A percentile compares a stretch with the other conserved stretches of the same genome.
Evolutionary conservation across 1,140 invertebrate species (phyloP).

Genomic region (Drosophila punjabiensis): DNA sequence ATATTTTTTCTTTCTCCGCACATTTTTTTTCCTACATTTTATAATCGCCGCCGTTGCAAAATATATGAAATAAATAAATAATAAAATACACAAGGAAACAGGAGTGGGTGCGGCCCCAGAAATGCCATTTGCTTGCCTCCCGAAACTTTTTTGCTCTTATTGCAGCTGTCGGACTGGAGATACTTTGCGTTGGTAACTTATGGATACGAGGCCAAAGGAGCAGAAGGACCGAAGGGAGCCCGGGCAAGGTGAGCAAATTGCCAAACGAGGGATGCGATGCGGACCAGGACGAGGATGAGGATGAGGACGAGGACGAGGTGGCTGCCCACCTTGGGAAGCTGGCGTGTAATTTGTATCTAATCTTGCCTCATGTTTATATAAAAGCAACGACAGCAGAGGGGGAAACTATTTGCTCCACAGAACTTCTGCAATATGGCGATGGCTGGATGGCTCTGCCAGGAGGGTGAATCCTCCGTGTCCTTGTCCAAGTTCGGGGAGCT

Average conservation of each 20-base stretch:
- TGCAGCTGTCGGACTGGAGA: conserved; percentile 59
- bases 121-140: conserved; percentile 60
- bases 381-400: conserved; percentile 66
- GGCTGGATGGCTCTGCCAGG: conserved; percentile 30
- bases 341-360: conserved; percentile 83
- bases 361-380: conserved; percentile 83
- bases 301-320: background rate
- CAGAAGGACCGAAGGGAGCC: conserved; percentile 19
- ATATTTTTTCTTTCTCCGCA: conserved; percentile 29
- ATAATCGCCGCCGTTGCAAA: conserved; percentile 63
- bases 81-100: conserved; percentile 63
- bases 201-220: conserved; percentile 59
- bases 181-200: conserved; percentile 77
- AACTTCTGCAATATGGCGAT: conserved; percentile 77
- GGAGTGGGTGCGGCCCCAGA: conserved; percentile 48
- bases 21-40: conserved; percentile 50
- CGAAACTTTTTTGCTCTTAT: conserved; percentile 76
- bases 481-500: conserved; percentile 26
- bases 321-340: conserved; percentile 75
- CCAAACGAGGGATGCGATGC: conserved; percentile 30
- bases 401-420: conserved; percentile 54
- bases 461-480: conserved; percentile 48
- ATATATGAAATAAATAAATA: conserved; percentile 82
- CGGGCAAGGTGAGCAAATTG: conserved; percentile 75
- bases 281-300: background rate